Percentiles rank a stretch among this genome's conserved stretches.
These are phyloP conservation scores for Andrena praecox DNA, from an alignment of 2,888 invertebrate genomes.

Conservation along the genomic window DNA sequence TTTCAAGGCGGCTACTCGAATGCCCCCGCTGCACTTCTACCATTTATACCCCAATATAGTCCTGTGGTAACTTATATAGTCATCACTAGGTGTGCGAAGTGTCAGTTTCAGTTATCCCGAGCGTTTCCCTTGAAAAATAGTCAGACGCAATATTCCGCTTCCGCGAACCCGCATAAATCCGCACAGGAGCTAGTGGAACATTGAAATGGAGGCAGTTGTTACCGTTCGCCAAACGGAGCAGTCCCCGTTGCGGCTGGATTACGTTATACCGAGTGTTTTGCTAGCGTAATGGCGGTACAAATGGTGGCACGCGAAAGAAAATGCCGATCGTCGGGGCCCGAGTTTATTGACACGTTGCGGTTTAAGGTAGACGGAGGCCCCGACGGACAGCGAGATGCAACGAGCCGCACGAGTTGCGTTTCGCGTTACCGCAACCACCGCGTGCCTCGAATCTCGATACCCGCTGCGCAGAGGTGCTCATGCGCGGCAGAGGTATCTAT, in stretches of 20 bases:
- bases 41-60: too few relatives aligned
- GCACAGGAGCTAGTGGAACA: not conserved
- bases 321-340: constrained; percentile 12
- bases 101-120: too few relatives aligned
- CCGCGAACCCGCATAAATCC: too few relatives aligned
- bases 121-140: not conserved
- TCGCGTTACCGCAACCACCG: constrained; percentile 58
- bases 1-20: too few relatives aligned
- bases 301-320: constrained; percentile 32
- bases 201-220: not conserved
- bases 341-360: constrained; percentile 67
- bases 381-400: constrained; percentile 38
- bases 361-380: constrained; percentile 38
- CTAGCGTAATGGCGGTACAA: constrained; percentile 29
- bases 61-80: too few relatives aligned
- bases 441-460: constrained; percentile 22
- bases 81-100: too few relatives aligned
- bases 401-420: constrained; percentile 48
- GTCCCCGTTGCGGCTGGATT: constrained; percentile 24
- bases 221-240: not conserved
- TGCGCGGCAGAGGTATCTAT: not conserved
- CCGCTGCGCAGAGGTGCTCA: constrained; percentile 22
- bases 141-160: not conserved
- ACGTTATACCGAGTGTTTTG: constrained; percentile 34
- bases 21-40: too few relatives aligned